phyloP scores from a whole-genome alignment of 2,113 vertebrate genomes.

The Anolis carolinensis region DNA sequence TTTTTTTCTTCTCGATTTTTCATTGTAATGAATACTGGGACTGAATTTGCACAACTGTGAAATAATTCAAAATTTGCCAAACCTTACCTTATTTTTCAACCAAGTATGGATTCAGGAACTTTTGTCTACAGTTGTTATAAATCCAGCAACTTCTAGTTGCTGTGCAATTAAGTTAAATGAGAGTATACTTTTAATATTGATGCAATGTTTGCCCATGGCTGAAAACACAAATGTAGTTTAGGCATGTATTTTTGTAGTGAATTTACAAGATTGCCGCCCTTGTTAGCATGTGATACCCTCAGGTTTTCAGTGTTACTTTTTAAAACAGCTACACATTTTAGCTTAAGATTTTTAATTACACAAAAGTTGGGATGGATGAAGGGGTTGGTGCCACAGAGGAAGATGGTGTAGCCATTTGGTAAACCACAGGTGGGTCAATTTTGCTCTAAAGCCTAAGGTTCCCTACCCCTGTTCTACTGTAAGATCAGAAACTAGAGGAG shows the following conservation, averaged over 20 bases:
- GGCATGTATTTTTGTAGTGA: background rate
- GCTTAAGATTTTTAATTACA: background rate
- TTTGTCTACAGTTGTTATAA: too few relatives aligned
- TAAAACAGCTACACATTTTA: background rate
- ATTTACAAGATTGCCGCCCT: background rate
- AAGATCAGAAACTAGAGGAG: background rate
- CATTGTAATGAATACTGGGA: background rate
- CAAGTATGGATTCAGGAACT: background rate
- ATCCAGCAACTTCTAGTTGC: background rate
- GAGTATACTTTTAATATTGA: background rate
- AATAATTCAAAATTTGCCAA: background rate
- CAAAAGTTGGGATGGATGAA: too few relatives aligned
- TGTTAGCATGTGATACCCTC: background rate
- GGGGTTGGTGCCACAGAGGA: too few relatives aligned
- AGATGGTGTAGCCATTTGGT: too few relatives aligned
- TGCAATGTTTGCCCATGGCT: background rate
- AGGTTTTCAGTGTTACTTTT: background rate
- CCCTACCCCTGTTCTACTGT: background rate
- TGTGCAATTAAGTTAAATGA: background rate
- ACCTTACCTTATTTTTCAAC: background rate
- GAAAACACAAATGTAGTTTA: background rate
- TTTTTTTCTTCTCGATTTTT: constrained; percentile 11
- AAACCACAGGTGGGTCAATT: too few relatives aligned
- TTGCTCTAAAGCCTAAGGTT: too few relatives aligned
- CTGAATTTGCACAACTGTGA: background rate